phyloP scores from a whole-genome alignment of 2,888 invertebrate species.

The Adela reaumurella region DNA sequence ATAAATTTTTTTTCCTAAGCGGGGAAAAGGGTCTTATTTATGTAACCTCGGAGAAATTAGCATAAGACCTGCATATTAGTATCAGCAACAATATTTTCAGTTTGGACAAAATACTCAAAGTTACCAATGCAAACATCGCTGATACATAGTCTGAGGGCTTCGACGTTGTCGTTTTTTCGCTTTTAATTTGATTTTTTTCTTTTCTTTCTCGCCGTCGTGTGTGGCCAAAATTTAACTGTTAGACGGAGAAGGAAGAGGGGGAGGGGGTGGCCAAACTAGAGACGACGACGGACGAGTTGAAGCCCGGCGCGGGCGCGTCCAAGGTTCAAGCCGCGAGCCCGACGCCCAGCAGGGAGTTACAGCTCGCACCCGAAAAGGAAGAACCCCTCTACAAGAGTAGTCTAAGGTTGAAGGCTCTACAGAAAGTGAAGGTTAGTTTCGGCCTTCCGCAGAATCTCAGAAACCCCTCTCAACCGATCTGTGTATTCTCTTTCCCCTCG shows the following conservation, averaged over 20 bases:
- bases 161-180: neutral
- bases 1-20: no score
- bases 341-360: constrained; percentile 21
- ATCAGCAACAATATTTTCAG: no score
- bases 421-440: constrained; percentile 44
- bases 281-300: constrained; percentile 46
- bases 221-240: constrained; percentile 4
- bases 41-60: no score
- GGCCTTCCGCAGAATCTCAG: neutral
- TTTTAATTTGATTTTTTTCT: constrained; percentile 25
- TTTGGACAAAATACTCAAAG: no score
- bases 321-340: constrained; percentile 22
- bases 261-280: constrained; percentile 47
- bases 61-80: no score
- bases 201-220: constrained; percentile 23
- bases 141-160: no score
- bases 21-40: no score
- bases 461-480: no score
- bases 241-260: constrained; percentile 33
- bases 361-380: constrained; percentile 36
- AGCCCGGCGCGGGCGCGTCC: constrained; percentile 34
- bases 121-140: no score
- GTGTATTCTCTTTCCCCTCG: no score
- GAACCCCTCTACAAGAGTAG: constrained; percentile 50
- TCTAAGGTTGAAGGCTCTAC: constrained; percentile 34